These are phyloP conservation scores for Chaitophorus viminalis DNA, from an alignment of 2,888 invertebrate species.

Conservation along the genomic window DNA sequence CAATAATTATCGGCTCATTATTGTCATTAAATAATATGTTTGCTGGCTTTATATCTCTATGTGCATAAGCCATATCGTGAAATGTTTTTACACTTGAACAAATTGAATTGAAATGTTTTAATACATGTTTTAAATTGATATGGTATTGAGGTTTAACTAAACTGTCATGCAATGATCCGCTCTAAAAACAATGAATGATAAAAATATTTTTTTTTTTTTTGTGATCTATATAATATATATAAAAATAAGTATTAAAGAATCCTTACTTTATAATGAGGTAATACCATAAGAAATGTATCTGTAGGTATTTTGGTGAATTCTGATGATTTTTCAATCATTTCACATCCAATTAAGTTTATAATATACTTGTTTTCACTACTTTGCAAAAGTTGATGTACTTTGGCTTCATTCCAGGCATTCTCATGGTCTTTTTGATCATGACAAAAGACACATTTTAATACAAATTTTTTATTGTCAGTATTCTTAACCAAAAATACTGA, in stretches of 20 bases:
- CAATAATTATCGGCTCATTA: constrained; percentile 81
- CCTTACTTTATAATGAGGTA: constrained; percentile 78
- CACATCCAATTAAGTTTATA: constrained; percentile 43
- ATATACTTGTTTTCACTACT: constrained; percentile 3
- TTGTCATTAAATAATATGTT: constrained; percentile 82
- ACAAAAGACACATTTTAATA: constrained; percentile 83
- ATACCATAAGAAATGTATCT: constrained; percentile 78
- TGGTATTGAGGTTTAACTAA: constrained; percentile 73
- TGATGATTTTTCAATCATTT: constrained; percentile 47
- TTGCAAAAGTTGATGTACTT: constrained; percentile 76
- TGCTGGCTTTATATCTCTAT: constrained; percentile 86
- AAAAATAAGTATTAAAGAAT: background rate
- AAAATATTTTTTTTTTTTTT: constrained; percentile 2
- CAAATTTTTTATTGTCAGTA: constrained; percentile 75
- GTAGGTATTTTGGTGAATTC: constrained; percentile 68
- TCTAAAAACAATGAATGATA: constrained; percentile 69
- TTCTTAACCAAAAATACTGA: constrained; percentile 82
- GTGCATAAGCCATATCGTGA: constrained; percentile 80
- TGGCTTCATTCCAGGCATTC: constrained; percentile 77
- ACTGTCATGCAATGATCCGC: constrained; percentile 79
- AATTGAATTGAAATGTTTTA: constrained; percentile 77
- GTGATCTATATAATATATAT: constrained; percentile 46
- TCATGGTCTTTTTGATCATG: constrained; percentile 82
- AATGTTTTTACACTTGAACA: constrained; percentile 80
- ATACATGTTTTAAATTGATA: constrained; percentile 74